These are phyloP conservation scores for Leptopilina clavipes DNA, from an alignment of 1,140 invertebrate genomes.

Conservation along the genomic window DNA sequence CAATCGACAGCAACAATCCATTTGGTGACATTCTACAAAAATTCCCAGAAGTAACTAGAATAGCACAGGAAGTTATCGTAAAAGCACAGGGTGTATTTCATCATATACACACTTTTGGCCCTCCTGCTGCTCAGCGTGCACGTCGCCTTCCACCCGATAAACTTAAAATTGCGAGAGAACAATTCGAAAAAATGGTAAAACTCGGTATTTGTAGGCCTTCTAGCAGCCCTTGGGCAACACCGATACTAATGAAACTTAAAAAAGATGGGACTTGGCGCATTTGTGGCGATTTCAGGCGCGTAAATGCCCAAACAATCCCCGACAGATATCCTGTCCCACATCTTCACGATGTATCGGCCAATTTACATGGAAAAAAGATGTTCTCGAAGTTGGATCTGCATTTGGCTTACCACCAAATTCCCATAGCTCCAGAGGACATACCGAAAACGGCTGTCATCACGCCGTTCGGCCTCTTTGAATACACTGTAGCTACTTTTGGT, in stretches of 20 bases:
- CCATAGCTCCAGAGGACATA: slow-evolving; percentile 45
- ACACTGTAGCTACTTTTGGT: slow-evolving; percentile 13
- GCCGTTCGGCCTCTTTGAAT: slow-evolving; percentile 58
- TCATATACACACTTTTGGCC: neutral
- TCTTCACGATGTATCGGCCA: slow-evolving; percentile 55
- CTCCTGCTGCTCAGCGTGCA: neutral
- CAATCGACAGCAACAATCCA: no score
- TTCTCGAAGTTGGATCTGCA: slow-evolving; percentile 70
- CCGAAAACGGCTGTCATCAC: slow-evolving; percentile 56
- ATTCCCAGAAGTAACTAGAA: neutral
- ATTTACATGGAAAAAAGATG: slow-evolving; percentile 55
- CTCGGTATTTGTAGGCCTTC: slow-evolving; percentile 36
- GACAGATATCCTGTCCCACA: slow-evolving; percentile 61
- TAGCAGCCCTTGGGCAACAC: slow-evolving; percentile 31
- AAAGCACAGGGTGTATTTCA: neutral
- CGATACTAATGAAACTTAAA: slow-evolving; percentile 35
- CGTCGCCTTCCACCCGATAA: slow-evolving; percentile 42
- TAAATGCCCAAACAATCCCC: slow-evolving; percentile 65
- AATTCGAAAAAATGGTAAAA: slow-evolving; percentile 33
- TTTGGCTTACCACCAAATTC: slow-evolving; percentile 69
- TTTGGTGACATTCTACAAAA: neutral
- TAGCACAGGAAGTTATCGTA: neutral
- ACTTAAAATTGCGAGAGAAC: slow-evolving; percentile 43
- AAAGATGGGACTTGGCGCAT: no score
- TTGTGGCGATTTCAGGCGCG: slow-evolving; percentile 64